Conservation (phyloP, 2,888 invertebrate genomes). For the Dugesia japonica region DNA sequence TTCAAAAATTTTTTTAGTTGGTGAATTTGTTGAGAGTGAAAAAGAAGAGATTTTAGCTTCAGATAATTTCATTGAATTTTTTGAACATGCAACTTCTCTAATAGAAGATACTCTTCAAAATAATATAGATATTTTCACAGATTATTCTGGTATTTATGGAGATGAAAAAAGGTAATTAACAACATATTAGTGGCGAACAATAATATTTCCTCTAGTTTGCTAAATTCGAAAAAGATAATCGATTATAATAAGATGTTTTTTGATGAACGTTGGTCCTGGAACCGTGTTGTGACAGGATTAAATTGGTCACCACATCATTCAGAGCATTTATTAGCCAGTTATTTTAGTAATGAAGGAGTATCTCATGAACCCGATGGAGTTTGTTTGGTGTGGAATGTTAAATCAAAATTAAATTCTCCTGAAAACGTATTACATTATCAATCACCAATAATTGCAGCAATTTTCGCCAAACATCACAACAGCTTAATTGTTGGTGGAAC, state of each 20-base stretch:
- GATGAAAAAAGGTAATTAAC: slow-evolving; percentile 17
- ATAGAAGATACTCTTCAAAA: slow-evolving; percentile 84
- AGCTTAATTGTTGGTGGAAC: slow-evolving; percentile 91
- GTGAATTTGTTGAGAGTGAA: neutral
- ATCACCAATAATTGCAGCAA: slow-evolving; percentile 80
- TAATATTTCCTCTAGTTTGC: neutral
- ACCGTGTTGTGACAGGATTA: slow-evolving; percentile 77
- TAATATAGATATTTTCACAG: slow-evolving; percentile 77
- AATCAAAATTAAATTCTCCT: slow-evolving; percentile 81
- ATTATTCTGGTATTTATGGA: slow-evolving; percentile 76
- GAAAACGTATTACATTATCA: slow-evolving; percentile 88
- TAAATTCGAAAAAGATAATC: neutral
- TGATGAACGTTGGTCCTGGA: slow-evolving; percentile 87
- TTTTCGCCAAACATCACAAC: slow-evolving; percentile 68
- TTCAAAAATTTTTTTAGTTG: neutral
- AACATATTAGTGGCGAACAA: neutral
- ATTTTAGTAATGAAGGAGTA: slow-evolving; percentile 82
- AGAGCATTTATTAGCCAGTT: slow-evolving; percentile 69
- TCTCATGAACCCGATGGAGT: slow-evolving; percentile 96
- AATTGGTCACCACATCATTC: slow-evolving; percentile 86
- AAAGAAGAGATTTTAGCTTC: slow-evolving; percentile 42
- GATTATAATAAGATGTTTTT: slow-evolving; percentile 68
- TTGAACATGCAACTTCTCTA: slow-evolving; percentile 71
- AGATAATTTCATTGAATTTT: slow-evolving; percentile 78
- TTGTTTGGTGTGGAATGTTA: slow-evolving; percentile 90